Conservation (phyloP, 2,888 invertebrate species). For the Oscheius sp. region DNA sequence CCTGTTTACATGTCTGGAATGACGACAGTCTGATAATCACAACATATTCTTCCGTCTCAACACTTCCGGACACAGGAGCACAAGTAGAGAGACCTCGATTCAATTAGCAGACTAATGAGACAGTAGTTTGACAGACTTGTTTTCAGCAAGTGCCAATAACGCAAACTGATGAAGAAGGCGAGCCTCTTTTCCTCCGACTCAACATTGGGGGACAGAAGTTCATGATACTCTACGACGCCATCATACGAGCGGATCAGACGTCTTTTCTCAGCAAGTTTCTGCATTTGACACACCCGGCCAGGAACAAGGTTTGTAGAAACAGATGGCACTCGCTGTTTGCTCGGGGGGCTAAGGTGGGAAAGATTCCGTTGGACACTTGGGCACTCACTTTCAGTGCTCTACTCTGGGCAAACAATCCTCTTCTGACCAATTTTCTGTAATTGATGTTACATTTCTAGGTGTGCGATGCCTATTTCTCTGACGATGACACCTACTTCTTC, state of each 20-base stretch:
- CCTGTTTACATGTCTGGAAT: background rate
- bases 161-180: constrained; percentile 51
- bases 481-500: constrained; percentile 71
- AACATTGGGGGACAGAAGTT: constrained; percentile 71
- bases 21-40: constrained; percentile 6
- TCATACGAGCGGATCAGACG: constrained; percentile 67
- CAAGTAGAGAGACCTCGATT: too few relatives aligned
- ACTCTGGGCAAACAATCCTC: constrained; percentile 31
- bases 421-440: constrained; percentile 23
- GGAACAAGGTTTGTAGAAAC: constrained; percentile 60
- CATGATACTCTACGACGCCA: constrained; percentile 66
- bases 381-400: constrained; percentile 35
- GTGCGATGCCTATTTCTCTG: constrained; percentile 68
- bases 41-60: too few relatives aligned
- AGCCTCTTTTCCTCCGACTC: constrained; percentile 65
- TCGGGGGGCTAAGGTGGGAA: constrained; percentile 24
- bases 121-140: constrained; percentile 3
- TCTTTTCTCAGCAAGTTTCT: constrained; percentile 71
- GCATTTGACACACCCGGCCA: constrained; percentile 67
- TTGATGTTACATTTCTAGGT: constrained; percentile 51
- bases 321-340: constrained; percentile 29
- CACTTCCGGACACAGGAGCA: too few relatives aligned
- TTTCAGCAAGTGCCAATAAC: constrained; percentile 54
- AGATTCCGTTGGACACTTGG: constrained; percentile 36
- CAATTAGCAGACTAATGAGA: constrained; percentile 14